phyloP scores from a whole-genome alignment of 2,797 vertebrate species.

The Staurois parvus region DNA sequence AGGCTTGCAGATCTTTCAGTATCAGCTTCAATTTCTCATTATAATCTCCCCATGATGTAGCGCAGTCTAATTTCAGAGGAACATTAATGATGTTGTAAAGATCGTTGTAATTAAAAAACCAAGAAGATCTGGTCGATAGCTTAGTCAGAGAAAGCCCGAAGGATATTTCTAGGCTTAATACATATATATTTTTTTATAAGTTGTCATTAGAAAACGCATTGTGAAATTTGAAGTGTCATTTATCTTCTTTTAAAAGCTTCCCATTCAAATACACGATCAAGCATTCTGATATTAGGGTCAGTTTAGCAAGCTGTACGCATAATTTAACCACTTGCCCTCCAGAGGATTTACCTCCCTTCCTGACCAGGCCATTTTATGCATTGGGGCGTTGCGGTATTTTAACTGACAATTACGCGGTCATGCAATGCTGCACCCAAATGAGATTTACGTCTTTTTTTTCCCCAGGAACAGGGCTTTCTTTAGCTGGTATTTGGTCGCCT shows the following conservation, averaged over 20 bases:
- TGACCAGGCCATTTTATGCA: no score
- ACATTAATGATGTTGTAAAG: constrained; percentile 52
- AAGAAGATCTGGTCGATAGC: constrained; percentile 36
- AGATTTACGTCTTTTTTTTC: no score
- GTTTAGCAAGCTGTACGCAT: no score
- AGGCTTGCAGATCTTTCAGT: constrained; percentile 19
- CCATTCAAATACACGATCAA: no score
- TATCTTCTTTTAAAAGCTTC: background rate
- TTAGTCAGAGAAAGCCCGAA: constrained; percentile 21
- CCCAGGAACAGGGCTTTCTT: no score
- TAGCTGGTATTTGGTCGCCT: no score
- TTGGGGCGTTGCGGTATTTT: no score
- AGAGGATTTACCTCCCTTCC: no score
- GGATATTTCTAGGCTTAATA: constrained; percentile 28
- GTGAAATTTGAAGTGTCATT: constrained; percentile 19
- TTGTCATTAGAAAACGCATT: constrained; percentile 34
- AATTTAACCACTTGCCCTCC: no score
- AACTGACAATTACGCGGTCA: no score
- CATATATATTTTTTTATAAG: constrained; percentile 13
- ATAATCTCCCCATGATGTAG: constrained; percentile 34
- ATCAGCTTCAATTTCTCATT: constrained; percentile 44
- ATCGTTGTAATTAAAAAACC: constrained; percentile 50
- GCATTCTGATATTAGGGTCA: no score
- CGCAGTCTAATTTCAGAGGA: constrained; percentile 43
- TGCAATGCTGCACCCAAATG: no score